These are phyloP conservation scores for Cherax destructor DNA, from an alignment of 1,140 invertebrate species.

Conservation along the genomic window DNA sequence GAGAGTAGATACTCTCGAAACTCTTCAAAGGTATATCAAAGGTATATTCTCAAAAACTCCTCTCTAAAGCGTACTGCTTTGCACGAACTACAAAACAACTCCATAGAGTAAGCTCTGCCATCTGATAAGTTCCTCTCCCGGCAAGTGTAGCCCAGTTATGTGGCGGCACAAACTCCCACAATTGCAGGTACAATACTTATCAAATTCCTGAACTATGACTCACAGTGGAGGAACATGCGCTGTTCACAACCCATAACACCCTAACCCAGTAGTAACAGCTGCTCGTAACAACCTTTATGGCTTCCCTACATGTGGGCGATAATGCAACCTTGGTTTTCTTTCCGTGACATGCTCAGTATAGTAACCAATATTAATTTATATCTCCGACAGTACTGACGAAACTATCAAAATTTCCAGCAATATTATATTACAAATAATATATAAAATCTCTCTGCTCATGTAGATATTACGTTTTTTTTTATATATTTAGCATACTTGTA, in stretches of 20 bases:
- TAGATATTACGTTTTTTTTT: neutral
- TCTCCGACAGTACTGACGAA: neutral
- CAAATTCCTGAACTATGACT: conserved; percentile 49
- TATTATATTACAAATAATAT: neutral
- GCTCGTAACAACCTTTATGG: conserved; percentile 23
- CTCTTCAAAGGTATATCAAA: too few relatives aligned
- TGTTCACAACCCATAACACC: conserved; percentile 37
- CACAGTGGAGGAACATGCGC: conserved; percentile 36
- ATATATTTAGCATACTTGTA: neutral
- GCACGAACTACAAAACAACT: neutral
- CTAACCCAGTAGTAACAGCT: conserved; percentile 32
- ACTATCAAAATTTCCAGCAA: neutral
- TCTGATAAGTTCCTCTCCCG: neutral
- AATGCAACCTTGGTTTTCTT: conserved; percentile 11
- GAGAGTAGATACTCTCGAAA: too few relatives aligned
- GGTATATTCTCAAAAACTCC: too few relatives aligned
- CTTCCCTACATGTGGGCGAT: neutral
- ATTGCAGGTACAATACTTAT: conserved; percentile 54
- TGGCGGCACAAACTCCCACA: conserved; percentile 24
- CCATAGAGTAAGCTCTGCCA: too few relatives aligned
- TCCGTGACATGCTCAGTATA: conserved; percentile 11
- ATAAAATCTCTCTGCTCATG: neutral
- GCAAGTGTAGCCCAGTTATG: conserved; percentile 8
- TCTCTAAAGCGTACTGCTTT: neutral
- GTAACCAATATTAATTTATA: neutral